Conservation (phyloP, 2,888 invertebrate species). For the Coleophora flavipennella region DNA sequence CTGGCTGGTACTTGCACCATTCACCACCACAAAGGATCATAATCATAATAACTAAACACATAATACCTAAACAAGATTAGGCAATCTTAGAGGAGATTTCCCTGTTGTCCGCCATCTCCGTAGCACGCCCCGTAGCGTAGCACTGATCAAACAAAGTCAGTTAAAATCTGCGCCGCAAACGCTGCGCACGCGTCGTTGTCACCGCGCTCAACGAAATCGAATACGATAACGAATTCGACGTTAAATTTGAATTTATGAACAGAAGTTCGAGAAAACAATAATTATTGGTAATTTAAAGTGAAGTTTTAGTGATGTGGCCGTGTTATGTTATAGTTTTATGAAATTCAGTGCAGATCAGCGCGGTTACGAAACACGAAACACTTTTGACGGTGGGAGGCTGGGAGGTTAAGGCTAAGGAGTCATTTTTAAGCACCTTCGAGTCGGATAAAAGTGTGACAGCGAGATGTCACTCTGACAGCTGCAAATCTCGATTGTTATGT, state of each 20-base stretch:
- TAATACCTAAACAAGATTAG: too few relatives aligned
- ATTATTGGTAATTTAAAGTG: conserved; percentile 4
- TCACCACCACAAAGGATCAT: too few relatives aligned
- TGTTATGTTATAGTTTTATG: background rate
- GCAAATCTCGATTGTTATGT: conserved; percentile 24
- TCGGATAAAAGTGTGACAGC: conserved; percentile 12
- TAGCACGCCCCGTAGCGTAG: conserved; percentile 2
- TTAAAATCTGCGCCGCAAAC: conserved; percentile 55
- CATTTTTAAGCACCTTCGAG: conserved; percentile 6
- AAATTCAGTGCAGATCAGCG: conserved; percentile 20
- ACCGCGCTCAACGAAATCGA: conserved; percentile 18
- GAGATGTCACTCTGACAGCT: conserved; percentile 21
- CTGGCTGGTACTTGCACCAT: too few relatives aligned
- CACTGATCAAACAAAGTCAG: conserved; percentile 30
- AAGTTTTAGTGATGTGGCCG: conserved; percentile 6
- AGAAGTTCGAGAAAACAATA: background rate
- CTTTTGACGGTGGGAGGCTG: conserved; percentile 7
- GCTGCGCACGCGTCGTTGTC: conserved; percentile 55
- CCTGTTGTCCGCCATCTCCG: background rate
- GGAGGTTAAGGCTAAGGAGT: conserved; percentile 9
- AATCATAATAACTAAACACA: too few relatives aligned
- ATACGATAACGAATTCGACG: conserved; percentile 20
- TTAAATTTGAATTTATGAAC: conserved; percentile 20
- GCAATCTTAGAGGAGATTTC: too few relatives aligned
- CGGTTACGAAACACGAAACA: conserved; percentile 4